Evolutionary conservation across 2,113 vertebrate genomes (phyloP).

Genomic region (Rhinoptilus africanus): DNA sequence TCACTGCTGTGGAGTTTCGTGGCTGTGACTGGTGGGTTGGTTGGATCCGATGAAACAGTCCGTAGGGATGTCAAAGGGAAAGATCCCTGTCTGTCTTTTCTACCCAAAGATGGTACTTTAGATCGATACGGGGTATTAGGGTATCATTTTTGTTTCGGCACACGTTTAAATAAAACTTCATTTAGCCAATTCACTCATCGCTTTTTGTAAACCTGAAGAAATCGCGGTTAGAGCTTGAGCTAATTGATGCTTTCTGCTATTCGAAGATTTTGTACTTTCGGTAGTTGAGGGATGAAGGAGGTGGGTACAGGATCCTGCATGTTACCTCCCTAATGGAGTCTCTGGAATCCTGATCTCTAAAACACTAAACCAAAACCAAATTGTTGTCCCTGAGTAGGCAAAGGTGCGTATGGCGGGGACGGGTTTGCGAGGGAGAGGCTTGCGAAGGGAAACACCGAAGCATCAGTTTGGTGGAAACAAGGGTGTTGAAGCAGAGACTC

Average conservation of each 20-base stretch:
- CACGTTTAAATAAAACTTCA: neutral
- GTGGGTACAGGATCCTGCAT: neutral
- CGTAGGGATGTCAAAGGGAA: neutral
- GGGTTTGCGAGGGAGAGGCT: neutral
- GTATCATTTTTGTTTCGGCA: neutral
- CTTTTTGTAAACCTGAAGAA: conserved; percentile 11
- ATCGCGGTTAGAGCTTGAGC: neutral
- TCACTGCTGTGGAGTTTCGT: neutral
- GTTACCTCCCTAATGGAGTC: neutral
- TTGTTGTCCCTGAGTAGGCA: conserved; percentile 1
- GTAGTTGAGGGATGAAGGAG: neutral
- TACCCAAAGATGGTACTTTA: conserved; percentile 51
- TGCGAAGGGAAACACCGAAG: neutral
- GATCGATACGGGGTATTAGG: neutral
- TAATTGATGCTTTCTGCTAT: conserved; percentile 1
- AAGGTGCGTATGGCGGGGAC: neutral
- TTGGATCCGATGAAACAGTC: neutral
- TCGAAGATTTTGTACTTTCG: conserved; percentile 27
- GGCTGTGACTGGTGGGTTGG: neutral
- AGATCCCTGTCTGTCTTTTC: neutral
- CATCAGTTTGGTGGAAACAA: neutral
- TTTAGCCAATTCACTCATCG: neutral
- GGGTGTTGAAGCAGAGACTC: neutral
- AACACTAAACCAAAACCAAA: conserved; percentile 17
- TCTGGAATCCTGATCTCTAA: conserved; percentile 3